Evolutionary conservation across 2,113 vertebrate species (phyloP).

Genomic region (Galbula dea): DNA sequence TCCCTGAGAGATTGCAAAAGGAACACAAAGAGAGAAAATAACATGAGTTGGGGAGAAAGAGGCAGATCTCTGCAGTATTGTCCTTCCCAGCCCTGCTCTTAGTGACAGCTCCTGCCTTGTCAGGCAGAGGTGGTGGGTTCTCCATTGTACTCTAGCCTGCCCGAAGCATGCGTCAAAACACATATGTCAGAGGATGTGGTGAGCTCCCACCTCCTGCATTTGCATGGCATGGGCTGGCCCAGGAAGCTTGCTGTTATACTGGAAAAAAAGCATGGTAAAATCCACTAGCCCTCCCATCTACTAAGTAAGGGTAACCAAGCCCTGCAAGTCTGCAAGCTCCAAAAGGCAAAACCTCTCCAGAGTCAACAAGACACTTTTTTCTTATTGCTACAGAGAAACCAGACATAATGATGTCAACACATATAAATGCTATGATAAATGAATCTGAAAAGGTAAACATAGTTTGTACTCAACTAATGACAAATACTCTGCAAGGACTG

Average conservation of each 20-base stretch:
- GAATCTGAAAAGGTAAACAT: background rate
- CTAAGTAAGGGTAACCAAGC: background rate
- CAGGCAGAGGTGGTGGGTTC: background rate
- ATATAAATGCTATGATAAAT: background rate
- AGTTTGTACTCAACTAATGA: background rate
- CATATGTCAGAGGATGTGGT: background rate
- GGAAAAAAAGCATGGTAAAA: background rate
- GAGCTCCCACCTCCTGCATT: background rate
- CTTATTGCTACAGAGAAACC: background rate
- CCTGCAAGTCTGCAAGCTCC: background rate
- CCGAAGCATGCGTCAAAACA: background rate
- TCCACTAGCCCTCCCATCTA: background rate
- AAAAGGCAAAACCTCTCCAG: background rate
- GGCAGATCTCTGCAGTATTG: background rate
- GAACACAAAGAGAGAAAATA: background rate
- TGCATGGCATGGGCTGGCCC: fast-evolving
- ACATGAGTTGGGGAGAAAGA: background rate
- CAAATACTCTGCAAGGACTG: background rate
- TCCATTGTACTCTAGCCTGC: background rate
- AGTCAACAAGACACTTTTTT: background rate
- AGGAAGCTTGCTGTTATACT: background rate
- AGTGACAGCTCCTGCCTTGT: background rate
- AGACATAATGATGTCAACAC: background rate
- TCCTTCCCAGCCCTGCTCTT: background rate
- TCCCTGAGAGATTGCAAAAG: background rate